Base-by-base conservation (phyloP, 1,140 invertebrate genomes). In the Ladona fulva region DNA sequence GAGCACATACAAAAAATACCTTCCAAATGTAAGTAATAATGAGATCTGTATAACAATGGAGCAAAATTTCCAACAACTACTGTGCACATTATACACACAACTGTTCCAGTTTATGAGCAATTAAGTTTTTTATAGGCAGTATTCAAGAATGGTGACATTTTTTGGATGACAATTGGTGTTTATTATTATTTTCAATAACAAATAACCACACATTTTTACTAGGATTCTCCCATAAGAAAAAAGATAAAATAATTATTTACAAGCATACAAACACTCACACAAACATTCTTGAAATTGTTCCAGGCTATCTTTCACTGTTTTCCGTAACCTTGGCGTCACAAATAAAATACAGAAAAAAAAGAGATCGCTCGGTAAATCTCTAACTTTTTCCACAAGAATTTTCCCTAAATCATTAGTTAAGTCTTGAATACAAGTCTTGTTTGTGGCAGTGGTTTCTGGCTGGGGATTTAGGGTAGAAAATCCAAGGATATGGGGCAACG, bases 341-440 rank as follows among this genome's bases (percentile, higher is more conserved):
- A 66, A 66, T 12, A 12, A 66, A 66, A 66, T 66, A 66, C n/a
- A 66, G 16, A 66, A 22, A 66, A 66, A 66, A 66, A 66, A 66
- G 52, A 66, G 52, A 66, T 66, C 52, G 52, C 52, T 19, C 14
- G 52, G 52, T 66, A 66, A 6, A 66, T 66, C 52, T 66, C 52
- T 66, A 66, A 66, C n/a, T 22, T 22, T 66, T 66, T 66, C 14
- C 52, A 66, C 52, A 66, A 66, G 52, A 66, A 66, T 66, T 66
- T 66, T 66, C 52, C 52, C 52, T 66, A 66, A 66, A 66, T 66
- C 52, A 66, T 66, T 66, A 16, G 52, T 22, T 19, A 66, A 66
- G 52, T 66, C 52, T 66, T 66, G 52, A 66, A 66, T 66, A 66
- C 52, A 66, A 66, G 52, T 66, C 52, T 66, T 66, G 52, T 66